Base-by-base conservation (phyloP, 2,888 invertebrate genomes). In the Leucania comma region DNA sequence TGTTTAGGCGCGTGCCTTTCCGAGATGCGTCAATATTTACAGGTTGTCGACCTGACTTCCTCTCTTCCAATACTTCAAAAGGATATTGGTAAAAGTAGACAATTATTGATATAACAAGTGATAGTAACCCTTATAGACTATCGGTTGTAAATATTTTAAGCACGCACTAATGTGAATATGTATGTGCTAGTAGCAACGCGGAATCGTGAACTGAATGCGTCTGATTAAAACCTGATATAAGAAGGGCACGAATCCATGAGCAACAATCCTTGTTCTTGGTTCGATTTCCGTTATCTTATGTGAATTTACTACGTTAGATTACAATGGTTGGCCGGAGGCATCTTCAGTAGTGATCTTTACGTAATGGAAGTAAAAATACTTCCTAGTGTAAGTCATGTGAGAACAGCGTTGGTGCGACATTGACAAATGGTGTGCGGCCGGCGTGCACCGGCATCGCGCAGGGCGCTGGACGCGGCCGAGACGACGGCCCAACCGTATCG, bases 1-100 rank as follows among this genome's bases (percentile, higher is more conserved):
- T 92, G 80, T 86, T 90, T 88, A 93, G 89, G 89, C 89, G 88
- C 91, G 89, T 93, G 88, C 92, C 91, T 88, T 84, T 78, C 82
- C 83, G 87, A 90, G 92, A 92, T 91, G 91, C 92, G 93, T 94
- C 92, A 95, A 95, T 94, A 94, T 94, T 94, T 89, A 90, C 88
- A 90, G 94, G 93, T 93, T 89, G 87, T 89, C 89, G 94, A 94
- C 92, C 93, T 82, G 82, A 87, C 88, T 90, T 90, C 89, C 89
- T 89, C 89, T 86, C 85, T 81, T 82, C 75, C 71, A 83, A 82
- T 77, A 78, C 82, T 84, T 86, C 67, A 62, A 84, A 88, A 88
- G 89, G 89, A 90, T 89, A 87, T 85, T 79, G 78, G 79, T 84
- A 81, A 85, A 85, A 84, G 80, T 80, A 79, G 68, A 63, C 64